Evolutionary conservation across 1,140 invertebrate genomes (phyloP), one percentile per base, ranked within the genome.

Genomic region (Bombus fervidus): DNA sequence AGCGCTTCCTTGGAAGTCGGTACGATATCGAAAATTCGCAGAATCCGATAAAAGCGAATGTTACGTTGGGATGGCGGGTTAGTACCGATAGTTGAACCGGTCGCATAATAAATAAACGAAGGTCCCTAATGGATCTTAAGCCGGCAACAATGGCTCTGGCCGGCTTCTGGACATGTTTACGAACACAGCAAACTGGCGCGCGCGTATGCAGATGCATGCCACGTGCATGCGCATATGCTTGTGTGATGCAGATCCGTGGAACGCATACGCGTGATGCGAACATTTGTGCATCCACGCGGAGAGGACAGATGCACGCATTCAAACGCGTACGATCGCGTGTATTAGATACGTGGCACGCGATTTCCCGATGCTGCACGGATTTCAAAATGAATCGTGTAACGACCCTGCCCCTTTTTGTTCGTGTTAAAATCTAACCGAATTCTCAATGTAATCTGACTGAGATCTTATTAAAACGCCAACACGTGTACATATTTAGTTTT

Each of bases 91-190:
- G 81, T 75, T 62, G 69, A 74, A 43, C 57, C 81, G 57, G 39
- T 43, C n/a, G 71, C 57, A 22, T 82, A 93, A 92, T 93, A 93
- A 93, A 92, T 93, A 93, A 90, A 89, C 88, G 87, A 91, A 91
- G 87, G 87, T 90, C 90, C 89, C 88, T 93, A 93, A 93, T 93
- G 93, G 93, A 93, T 91, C 92, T 91, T 73, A 87, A 90, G 87
- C 88, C 91, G 81, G 86, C 89, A 93, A 93, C 93, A 93, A 93
- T 93, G 92, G 87, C 89, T 86, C 87, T 82, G 84, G 83, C 87
- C 88, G 87, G 89, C 88, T 91, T 81, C 89, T 88, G 85, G 68
- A 73, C 78, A n/a, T 69, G 64, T 81, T 81, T 81, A 81, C 79
- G 68, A 57, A 81, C 68, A 31, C 79, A 25, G 28, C 37, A 57